Evolutionary conservation across 2,113 vertebrate species (phyloP).

Genomic region (Anseranas semipalmata): DNA sequence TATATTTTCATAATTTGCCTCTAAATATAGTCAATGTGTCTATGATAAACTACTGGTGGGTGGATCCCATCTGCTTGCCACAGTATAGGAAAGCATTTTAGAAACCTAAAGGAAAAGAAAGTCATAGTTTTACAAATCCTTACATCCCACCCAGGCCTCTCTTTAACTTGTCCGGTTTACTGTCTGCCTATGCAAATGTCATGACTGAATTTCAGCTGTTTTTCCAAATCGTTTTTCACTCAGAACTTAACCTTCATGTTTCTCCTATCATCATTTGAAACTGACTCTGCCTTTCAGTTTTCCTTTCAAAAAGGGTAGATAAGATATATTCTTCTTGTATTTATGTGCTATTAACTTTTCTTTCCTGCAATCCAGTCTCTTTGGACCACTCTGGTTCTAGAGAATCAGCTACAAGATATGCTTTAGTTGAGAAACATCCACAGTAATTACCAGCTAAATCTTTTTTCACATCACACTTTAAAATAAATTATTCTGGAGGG

Average conservation of each 20-base stretch:
- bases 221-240: background rate
- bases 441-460: background rate
- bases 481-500: background rate
- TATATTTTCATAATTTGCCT: slow-evolving; percentile 15
- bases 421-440: background rate
- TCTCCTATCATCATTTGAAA: background rate
- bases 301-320: background rate
- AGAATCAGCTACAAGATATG: background rate
- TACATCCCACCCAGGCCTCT: background rate
- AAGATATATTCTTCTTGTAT: background rate
- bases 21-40: slow-evolving; percentile 12
- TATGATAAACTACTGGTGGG: background rate
- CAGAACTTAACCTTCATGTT: background rate
- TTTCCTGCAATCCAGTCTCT: background rate
- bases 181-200: background rate
- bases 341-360: background rate
- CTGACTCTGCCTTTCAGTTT: background rate
- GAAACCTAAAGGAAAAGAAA: background rate
- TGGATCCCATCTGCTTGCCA: slow-evolving; percentile 37
- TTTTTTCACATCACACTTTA: background rate
- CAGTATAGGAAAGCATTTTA: background rate
- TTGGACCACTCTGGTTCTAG: background rate
- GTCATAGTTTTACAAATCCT: background rate
- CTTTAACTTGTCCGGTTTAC: background rate
- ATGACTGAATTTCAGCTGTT: background rate